Evolutionary conservation across 2,113 vertebrate genomes (phyloP), one percentile per base, ranked within the genome.

Genomic region (Sakesphorus luctuosus): DNA sequence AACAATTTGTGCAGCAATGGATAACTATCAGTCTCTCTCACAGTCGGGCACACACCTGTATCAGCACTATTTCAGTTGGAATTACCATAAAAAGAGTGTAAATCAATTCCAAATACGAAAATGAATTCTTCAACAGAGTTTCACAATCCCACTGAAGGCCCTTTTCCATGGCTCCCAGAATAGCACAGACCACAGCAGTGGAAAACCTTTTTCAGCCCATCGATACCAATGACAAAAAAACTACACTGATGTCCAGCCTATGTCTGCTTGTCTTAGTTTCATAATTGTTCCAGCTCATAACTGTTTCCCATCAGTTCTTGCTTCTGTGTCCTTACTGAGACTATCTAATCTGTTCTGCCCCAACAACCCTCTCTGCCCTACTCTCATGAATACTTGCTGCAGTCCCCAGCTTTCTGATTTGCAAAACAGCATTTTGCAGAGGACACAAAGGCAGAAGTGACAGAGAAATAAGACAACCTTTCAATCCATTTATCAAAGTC

Each of bases 401-500:
- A 90, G 53, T 93, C 28, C 23, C 33, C 58, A 88, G 78, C 33
- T 95, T 95, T 84, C 84, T 88, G 88, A 75, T 88, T 93, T 92
- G 53, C 82, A 87, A 94, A 94, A 58, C 65, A 86, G 77, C 55
- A 62, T 94, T 97, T 85, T 91, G 87, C 82, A 91, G 69, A 90
- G 65, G 75, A 80, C 1, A 3, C 24, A 55, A 56, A 66, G 65
- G 80, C 82, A 92, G 85, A 87, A 92, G 49, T 90, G 93, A 71
- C 90, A 81, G 74, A 90, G 85, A 93, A 97, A 95, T 72, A 87
- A 96, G 75, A 85, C 82, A 97, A 71, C 90, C 74, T 96, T 96
- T 96, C 95, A 94, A 94, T 95, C 78, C 89, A 94, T 97, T 96
- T 95, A 93, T 96, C 96, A 97, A 91, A 91, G 89, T 79, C 91